Evolutionary conservation across 53 echinoderm and acorn worm genomes (phyloP), one percentile per base, ranked within the genome.

Genomic region (Crossaster papposus): DNA sequence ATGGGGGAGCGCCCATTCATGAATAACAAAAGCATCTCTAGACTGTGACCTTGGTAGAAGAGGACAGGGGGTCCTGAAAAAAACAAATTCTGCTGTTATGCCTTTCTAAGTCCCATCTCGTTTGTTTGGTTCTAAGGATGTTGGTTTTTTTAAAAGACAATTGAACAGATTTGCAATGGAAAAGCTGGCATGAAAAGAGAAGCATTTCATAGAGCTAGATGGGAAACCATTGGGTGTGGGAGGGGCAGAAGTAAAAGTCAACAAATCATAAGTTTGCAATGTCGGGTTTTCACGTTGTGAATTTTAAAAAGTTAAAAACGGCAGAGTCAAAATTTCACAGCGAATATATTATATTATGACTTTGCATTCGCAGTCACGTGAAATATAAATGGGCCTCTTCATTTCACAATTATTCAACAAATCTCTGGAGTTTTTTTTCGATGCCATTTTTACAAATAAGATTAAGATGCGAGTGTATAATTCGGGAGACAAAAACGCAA

Each of bases 211-310:
- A 18, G 22, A 32, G 33, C 84, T 30, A 30, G 53, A 2, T 38
- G 15, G 23, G 6, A 37, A 70, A 18, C 84, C 72, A 54, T 30
- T 14, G 84, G 84, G 71, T 44, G 82, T 65, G n/a, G 26, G 17
- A 20, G 9, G 20, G 58, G 6, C n/a, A n/a, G n/a, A 23, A 22
- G 62, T 63, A 81, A 81, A 81, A 81, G 58, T 63, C 51, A n/a
- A n/a, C n/a, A n/a, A n/a, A n/a, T n/a, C n/a, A n/a, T n/a, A n/a
- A n/a, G n/a, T n/a, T n/a, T n/a, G n/a, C n/a, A n/a, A n/a, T n/a
- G n/a, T n/a, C n/a, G n/a, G n/a, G n/a, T n/a, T n/a, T n/a, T n/a
- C n/a, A n/a, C n/a, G n/a, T n/a, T n/a, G n/a, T n/a, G n/a, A n/a
- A n/a, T n/a, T n/a, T n/a, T 9, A 44, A 44, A 44, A 44, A 44